Evolutionary conservation across 2,113 vertebrate genomes (phyloP).

Genomic region (Microtus pennsylvanicus): DNA sequence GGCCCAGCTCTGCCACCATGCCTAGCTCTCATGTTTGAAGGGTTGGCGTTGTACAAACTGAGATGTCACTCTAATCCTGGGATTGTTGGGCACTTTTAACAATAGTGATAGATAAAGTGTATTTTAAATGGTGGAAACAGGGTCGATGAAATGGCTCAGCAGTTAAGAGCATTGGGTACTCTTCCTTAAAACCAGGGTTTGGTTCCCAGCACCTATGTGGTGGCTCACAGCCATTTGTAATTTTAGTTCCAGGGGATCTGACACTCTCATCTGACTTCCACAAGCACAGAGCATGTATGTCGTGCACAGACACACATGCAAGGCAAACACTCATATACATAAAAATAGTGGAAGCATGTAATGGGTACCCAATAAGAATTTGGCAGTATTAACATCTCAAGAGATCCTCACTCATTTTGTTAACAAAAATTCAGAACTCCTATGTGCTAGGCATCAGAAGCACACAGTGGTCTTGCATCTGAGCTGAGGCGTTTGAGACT

Average conservation of each 20-base stretch:
- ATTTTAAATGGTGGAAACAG: slow-evolving; percentile 12
- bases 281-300: background rate
- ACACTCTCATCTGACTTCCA: background rate
- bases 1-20: no score
- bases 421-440: background rate
- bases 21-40: background rate
- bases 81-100: background rate
- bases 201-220: no score
- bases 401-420: slow-evolving; percentile 22
- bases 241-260: background rate
- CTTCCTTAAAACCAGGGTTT: background rate
- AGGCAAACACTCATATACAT: background rate
- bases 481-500: background rate
- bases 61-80: background rate
- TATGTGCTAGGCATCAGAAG: background rate
- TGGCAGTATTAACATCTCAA: background rate
- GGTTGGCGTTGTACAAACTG: background rate
- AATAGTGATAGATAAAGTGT: background rate
- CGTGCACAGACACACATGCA: background rate
- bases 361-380: background rate
- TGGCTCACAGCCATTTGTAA: background rate
- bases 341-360: background rate
- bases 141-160: background rate
- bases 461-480: background rate
- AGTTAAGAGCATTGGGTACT: background rate